These are phyloP conservation scores for Triplophysa yarkandensis DNA, from an alignment of 2,797 vertebrate genomes.

Conservation along the genomic window DNA sequence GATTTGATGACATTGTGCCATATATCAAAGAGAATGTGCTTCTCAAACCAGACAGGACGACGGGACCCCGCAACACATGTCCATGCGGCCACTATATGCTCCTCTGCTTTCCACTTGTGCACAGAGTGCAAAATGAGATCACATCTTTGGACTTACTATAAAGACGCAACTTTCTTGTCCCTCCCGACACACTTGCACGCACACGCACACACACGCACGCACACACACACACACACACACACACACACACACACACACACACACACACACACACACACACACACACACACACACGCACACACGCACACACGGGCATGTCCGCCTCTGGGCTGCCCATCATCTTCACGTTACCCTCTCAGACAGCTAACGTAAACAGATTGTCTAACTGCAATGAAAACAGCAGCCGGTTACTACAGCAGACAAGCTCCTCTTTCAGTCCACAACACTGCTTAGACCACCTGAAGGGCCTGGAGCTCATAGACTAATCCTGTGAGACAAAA, in stretches of 20 bases:
- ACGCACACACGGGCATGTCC: slow-evolving; percentile 20
- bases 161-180: slow-evolving; percentile 16
- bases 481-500: slow-evolving; percentile 18
- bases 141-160: slow-evolving; percentile 16
- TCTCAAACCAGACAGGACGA: slow-evolving; percentile 48
- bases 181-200: too few species aligned
- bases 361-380: slow-evolving; percentile 56
- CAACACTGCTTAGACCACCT: slow-evolving; percentile 39
- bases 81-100: neutral
- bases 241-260: slow-evolving; percentile 34
- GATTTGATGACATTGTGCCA: slow-evolving; percentile 50
- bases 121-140: slow-evolving; percentile 11
- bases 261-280: slow-evolving; percentile 28
- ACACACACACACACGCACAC: slow-evolving; percentile 32
- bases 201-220: slow-evolving; percentile 31
- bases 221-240: slow-evolving; percentile 28
- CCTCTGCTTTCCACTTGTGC: slow-evolving; percentile 17
- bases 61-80: slow-evolving; percentile 40
- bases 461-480: slow-evolving; percentile 13
- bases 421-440: slow-evolving; percentile 44
- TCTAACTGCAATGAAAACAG: slow-evolving; percentile 58
- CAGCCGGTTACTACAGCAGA: slow-evolving; percentile 40
- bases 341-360: slow-evolving; percentile 53
- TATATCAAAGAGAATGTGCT: slow-evolving; percentile 43
- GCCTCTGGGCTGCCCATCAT: slow-evolving; percentile 53